Base-by-base conservation (phyloP, 2,797 vertebrate genomes). In the Phataginus tetradactyla region DNA sequence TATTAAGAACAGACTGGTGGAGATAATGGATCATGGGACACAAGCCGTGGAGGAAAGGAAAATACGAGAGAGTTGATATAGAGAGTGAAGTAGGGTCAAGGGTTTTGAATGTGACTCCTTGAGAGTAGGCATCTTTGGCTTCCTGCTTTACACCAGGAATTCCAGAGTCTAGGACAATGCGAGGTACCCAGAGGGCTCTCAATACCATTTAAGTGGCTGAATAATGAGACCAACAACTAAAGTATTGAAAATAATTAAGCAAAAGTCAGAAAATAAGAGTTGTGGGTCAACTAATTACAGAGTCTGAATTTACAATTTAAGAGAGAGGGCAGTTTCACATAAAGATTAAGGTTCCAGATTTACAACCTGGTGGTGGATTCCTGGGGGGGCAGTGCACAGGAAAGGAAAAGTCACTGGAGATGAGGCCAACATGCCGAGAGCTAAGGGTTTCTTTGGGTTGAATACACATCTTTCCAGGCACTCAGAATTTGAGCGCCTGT, bases 1-100 rank as follows among this genome's bases (percentile, higher is more conserved):
- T 86, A 64, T 86, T 92, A 61, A 94, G 92, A 88, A n/a, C 13
- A 75, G 37, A 72, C 21, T 34, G n/a, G 53, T 45, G 86, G 42
- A 86, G 85, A 57, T 71, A 59, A 77, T 55, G 51, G 57, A 15
- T 27, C 15, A 15, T 32, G 42, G 10, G 4, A 55, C 32, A 37
- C 39, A 81, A 72, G 42, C 12, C 63, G 10, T 17, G 4, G 51
- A 72, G n/a, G 20, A 77, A 72, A 93, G 18, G 29, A 84, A 77
- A 25, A 7, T 11, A 29, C 7, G 0, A 6, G 49, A 78, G 64
- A 45, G 12, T 7, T 74, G 63, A 32, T 59, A 3, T 32, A 32
- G 37, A 84, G 39, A 57, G 49, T 21, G 39, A 94, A 85, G 81
- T 63, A 55, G 23, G 20, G 4, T 55, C 51, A 49, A 77, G 32